Percentiles rank a stretch among this genome's conserved stretches.
Evolutionary conservation across 1,140 invertebrate species (phyloP).

Genomic region (Camponotus pennsylvanicus): DNA sequence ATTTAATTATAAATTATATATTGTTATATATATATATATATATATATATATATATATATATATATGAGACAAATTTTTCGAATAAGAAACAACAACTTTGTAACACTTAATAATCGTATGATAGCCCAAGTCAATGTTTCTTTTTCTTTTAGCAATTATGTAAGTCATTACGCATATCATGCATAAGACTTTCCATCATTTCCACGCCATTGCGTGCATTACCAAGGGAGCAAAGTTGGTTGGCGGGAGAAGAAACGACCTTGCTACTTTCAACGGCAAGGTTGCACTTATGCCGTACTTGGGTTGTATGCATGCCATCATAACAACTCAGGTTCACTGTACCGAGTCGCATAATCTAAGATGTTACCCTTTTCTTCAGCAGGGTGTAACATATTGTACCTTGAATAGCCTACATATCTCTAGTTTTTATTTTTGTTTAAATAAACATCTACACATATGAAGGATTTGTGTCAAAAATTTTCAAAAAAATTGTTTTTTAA

Average conservation of each 20-base stretch:
- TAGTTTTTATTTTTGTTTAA: background rate
- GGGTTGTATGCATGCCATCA: conserved; percentile 57
- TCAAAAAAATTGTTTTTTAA: background rate
- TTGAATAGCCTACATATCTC: background rate
- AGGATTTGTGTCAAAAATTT: background rate
- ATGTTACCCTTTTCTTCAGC: conserved; percentile 21
- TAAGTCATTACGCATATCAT: background rate
- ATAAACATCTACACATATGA: background rate
- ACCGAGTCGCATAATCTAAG: conserved; percentile 46
- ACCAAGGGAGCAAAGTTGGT: conserved; percentile 51
- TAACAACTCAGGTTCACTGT: conserved; percentile 72
- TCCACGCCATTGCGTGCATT: conserved; percentile 22
- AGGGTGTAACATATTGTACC: background rate
- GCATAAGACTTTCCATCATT: conserved; percentile 1
- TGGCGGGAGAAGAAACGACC: conserved; percentile 73
- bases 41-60: background rate
- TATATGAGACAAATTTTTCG: background rate
- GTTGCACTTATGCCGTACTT: conserved; percentile 71
- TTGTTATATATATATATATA: conserved; percentile 17
- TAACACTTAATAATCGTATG: background rate
- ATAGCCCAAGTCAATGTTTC: background rate
- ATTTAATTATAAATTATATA: background rate
- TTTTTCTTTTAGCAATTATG: background rate
- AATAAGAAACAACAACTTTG: background rate
- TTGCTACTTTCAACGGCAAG: conserved; percentile 76